These are phyloP conservation scores for Microhierax caerulescens DNA, from an alignment of 2,797 vertebrate genomes.

Conservation along the genomic window DNA sequence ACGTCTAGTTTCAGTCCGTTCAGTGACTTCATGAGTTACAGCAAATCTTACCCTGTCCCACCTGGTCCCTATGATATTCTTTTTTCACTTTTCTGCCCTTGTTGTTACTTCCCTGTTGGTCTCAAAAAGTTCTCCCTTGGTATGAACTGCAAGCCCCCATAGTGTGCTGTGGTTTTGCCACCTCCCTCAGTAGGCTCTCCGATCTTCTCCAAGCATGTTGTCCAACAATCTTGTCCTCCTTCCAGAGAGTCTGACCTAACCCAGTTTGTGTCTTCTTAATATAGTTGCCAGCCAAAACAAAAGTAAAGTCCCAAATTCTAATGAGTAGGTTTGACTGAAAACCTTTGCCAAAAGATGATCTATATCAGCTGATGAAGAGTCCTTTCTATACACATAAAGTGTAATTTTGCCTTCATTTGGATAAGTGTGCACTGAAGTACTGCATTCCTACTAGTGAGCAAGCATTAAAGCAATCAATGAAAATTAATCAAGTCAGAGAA, in stretches of 20 bases:
- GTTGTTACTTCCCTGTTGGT: background rate
- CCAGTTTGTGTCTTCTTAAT: background rate
- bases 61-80: background rate
- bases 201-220: background rate
- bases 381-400: background rate
- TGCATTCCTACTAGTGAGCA: background rate
- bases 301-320: fast-evolving
- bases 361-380: background rate
- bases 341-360: background rate
- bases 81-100: background rate
- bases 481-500: background rate
- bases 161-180: fast-evolving
- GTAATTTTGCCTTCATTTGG: background rate
- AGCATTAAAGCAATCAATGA: background rate
- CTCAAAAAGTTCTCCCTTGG: background rate
- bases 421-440: background rate
- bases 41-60: background rate
- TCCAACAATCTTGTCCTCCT: background rate
- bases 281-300: fast-evolving
- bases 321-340: background rate
- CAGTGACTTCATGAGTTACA: background rate
- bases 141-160: background rate
- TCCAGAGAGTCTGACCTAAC: background rate
- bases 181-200: background rate
- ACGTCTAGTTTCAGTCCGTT: background rate